phyloP scores from a whole-genome alignment of 2,113 vertebrate genomes.

The Myiopsitta monachus region DNA sequence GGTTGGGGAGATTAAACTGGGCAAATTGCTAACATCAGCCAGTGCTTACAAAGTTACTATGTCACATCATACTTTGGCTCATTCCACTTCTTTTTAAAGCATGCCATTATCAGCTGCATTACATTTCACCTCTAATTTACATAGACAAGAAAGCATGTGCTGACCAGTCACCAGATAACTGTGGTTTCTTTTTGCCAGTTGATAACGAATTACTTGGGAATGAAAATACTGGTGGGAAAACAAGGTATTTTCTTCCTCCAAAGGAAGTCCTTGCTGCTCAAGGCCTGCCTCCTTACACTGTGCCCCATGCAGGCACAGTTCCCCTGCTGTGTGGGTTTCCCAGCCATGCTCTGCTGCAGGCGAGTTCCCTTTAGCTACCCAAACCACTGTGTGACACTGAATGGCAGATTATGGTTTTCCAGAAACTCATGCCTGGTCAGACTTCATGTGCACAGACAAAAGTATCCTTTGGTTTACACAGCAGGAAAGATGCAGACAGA shows the following conservation, averaged over 20 bases:
- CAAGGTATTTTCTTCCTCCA: not conserved
- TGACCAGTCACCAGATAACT: not conserved
- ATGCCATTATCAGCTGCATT: not conserved
- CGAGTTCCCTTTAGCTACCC: not conserved
- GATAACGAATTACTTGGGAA: not conserved
- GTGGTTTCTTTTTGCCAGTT: not conserved
- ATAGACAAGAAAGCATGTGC: not conserved
- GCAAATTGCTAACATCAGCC: not conserved
- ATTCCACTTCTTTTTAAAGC: not conserved
- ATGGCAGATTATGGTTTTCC: not conserved
- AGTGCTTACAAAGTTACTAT: not conserved
- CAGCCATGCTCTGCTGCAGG: not conserved
- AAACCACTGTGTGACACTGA: not conserved
- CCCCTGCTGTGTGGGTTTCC: not conserved
- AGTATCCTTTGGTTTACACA: not conserved
- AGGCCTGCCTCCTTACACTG: not conserved
- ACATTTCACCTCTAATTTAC: not conserved
- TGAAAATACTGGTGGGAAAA: not conserved
- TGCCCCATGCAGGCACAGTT: fast-evolving
- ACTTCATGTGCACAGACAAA: fast-evolving
- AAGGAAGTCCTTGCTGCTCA: not conserved
- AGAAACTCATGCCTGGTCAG: not conserved
- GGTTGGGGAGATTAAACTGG: not conserved
- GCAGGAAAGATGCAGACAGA: not conserved
- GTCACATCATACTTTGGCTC: not conserved